A percentile compares a stretch with the other conserved stretches of the same genome.
phyloP scores from a whole-genome alignment of 2,113 vertebrate genomes.

The Podarcis cretensis region DNA sequence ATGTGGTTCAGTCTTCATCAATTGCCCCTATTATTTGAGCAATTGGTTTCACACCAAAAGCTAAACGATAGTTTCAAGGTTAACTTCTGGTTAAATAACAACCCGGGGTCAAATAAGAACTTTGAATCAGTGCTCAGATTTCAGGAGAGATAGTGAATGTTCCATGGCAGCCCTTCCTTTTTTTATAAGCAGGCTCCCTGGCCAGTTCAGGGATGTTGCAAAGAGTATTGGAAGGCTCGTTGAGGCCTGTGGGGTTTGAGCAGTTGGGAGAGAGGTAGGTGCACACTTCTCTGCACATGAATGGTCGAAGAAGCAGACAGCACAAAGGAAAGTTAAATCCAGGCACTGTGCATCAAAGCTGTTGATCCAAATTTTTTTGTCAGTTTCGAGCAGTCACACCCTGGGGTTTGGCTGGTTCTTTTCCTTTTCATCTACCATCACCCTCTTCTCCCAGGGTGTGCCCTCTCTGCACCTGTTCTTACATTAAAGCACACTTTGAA shows the following conservation, averaged over 20 bases:
- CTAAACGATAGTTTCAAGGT: background rate
- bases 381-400: background rate
- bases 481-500: background rate
- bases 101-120: background rate
- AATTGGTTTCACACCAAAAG: background rate
- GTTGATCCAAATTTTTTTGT: background rate
- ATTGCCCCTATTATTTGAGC: background rate
- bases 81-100: background rate
- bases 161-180: background rate
- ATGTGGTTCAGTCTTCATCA: background rate
- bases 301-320: background rate
- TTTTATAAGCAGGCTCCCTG: background rate
- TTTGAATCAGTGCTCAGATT: background rate
- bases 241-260: background rate
- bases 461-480: conserved; percentile 1
- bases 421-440: background rate
- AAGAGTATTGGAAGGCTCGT: background rate
- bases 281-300: conserved; percentile 9
- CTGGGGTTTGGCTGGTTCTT: background rate
- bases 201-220: background rate
- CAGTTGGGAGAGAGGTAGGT: background rate
- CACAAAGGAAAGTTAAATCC: conserved; percentile 5
- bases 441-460: background rate
- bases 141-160: background rate
- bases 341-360: conserved; percentile 1